Base-by-base conservation (phyloP, 2,888 invertebrate species). In the Andrena bucephala region DNA sequence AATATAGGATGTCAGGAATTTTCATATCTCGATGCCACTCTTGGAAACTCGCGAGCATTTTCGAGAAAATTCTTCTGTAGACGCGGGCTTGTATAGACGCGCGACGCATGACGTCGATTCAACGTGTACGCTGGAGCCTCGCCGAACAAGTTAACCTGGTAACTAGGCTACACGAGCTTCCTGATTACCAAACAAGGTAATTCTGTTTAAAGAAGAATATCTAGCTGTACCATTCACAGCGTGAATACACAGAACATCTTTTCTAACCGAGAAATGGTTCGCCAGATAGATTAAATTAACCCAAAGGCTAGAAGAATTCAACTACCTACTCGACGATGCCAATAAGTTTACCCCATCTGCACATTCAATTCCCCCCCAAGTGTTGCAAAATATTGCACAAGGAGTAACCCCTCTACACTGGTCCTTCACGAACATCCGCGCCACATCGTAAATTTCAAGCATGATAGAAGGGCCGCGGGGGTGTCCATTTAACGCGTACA, bases 1-100 rank as follows among this genome's bases (percentile, higher is more conserved):
- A 89, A 89, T 89, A 89, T 87, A 89, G 87, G 87, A 91, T 84
- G 91, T 87, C 86, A 90, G 85, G 91, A 92, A 92, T 91, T 92
- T 92, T 92, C 90, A 92, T 92, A 92, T 92, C 91, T 90, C 90
- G 89, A 90, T 89, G 89, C 87, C 84, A 87, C 84, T 84, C 87
- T 73, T 72, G 86, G 77, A 86, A 89, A 90, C 86, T 90, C 85
- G 83, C 87, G 83, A 85, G 85, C 84, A 84, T 83, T 85, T 82
- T 78, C 83, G 82, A 62, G 82, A 85, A 88, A 87, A 86, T 89
- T 89, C 83, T 81, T 85, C 86, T 67, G 80, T 65, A 81, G 82
- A 77, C 82, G 69, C 75, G 81, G 54, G 27, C 29, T 20, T 63
- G 31, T 59, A 72, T 81, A 86, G 84, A 82, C 74, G 57, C 78